Evolutionary conservation across 2,888 invertebrate species (phyloP).

Genomic region (Cordylochernes scorpioides): DNA sequence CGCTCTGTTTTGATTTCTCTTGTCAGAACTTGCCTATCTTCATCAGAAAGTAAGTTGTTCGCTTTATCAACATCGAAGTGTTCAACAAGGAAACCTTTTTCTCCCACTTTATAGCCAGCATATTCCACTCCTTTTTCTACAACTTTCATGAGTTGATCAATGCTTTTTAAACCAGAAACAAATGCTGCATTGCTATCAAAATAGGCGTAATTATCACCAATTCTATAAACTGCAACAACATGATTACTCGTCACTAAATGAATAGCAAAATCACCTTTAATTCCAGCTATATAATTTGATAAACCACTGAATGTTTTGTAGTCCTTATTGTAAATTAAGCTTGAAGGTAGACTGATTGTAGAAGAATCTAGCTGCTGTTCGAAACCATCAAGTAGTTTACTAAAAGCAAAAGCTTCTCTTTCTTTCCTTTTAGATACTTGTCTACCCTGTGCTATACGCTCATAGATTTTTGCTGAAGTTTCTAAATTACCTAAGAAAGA

Average conservation of each 20-base stretch:
- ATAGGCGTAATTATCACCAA: constrained; percentile 4
- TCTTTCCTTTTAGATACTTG: constrained; percentile 5
- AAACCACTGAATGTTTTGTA: constrained; percentile 4
- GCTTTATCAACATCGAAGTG: constrained; percentile 5
- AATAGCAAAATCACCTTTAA: constrained; percentile 4
- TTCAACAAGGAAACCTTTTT: constrained; percentile 5
- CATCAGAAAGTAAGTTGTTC: constrained; percentile 4
- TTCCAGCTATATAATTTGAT: constrained; percentile 4
- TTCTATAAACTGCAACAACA: constrained; percentile 5
- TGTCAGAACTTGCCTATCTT: constrained; percentile 3
- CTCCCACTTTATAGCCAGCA: constrained; percentile 5
- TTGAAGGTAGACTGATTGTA: constrained; percentile 4
- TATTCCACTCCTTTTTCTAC: constrained; percentile 4
- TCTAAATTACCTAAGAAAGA: constrained; percentile 5
- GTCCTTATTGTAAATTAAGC: constrained; percentile 4
- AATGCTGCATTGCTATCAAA: constrained; percentile 5
- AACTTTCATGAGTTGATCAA: constrained; percentile 2
- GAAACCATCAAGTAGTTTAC: constrained; percentile 4
- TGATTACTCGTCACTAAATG: constrained; percentile 3
- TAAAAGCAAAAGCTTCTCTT: constrained; percentile 6
- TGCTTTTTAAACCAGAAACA: constrained; percentile 6
- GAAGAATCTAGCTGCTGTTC: constrained; percentile 4
- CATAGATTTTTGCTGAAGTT: constrained; percentile 4
- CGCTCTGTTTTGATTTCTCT: constrained; percentile 4
- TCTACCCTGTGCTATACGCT: constrained; percentile 4